Evolutionary conservation across 2,888 invertebrate genomes (phyloP).

Genomic region (Didymodactylos carnosus): DNA sequence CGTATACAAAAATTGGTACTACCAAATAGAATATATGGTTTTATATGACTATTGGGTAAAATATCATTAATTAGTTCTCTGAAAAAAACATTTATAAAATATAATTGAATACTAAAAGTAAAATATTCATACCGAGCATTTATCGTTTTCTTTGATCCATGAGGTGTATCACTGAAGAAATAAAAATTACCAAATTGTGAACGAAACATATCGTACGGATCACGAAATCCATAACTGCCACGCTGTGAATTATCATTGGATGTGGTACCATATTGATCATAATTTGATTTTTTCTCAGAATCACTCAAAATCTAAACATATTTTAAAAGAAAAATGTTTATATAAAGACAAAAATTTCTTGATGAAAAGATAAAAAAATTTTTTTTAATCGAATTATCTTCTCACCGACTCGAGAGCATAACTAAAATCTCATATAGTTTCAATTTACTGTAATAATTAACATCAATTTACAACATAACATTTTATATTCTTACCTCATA

Average conservation of each 20-base stretch:
- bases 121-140: not conserved
- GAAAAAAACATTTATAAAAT: no score
- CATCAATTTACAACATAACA: no score
- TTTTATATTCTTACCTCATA: conserved; percentile 49
- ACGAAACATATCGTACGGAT: conserved; percentile 6
- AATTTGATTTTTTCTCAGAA: conserved; percentile 57
- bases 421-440: no score
- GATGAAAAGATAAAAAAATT: not conserved
- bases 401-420: no score
- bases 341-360: not conserved
- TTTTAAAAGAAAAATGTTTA: not conserved
- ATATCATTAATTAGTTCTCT: conserved; percentile 69
- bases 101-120: no score
- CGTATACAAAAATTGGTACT: conserved; percentile 86
- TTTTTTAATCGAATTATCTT: no score
- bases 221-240: conserved; percentile 10
- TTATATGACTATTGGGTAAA: conserved; percentile 58
- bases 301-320: conserved; percentile 58
- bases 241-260: conserved; percentile 22
- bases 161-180: not conserved
- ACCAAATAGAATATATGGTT: conserved; percentile 65
- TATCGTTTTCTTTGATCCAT: not conserved
- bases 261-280: conserved; percentile 68
- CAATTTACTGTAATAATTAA: no score
- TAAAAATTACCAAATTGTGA: not conserved